A percentile compares a stretch with the other conserved stretches of the same genome.
Evolutionary conservation across 2,888 invertebrate species (phyloP).

Genomic region (Galeruca laticollis): DNA sequence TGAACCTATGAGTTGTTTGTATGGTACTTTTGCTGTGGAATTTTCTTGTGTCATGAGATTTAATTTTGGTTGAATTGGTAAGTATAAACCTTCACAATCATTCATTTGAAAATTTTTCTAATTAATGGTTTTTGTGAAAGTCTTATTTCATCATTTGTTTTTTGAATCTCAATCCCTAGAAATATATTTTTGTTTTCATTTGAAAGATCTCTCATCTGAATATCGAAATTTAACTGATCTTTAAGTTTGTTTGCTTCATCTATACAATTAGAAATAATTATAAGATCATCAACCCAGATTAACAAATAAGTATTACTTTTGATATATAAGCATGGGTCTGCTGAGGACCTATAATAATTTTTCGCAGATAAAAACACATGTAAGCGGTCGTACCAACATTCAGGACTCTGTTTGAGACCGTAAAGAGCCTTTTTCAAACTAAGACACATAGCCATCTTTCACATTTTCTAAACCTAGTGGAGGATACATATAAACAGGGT

Average conservation of each 20-base stretch:
- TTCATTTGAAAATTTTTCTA: conserved; percentile 44
- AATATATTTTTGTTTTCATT: conserved; percentile 34
- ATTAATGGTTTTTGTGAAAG: conserved; percentile 44
- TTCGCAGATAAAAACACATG: conserved; percentile 35
- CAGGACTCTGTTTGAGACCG: no score
- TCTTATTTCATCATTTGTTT: conserved; percentile 27
- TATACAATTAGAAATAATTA: conserved; percentile 40
- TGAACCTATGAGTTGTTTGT: conserved; percentile 39
- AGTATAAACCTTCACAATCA: conserved; percentile 30
- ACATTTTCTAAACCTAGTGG: conserved; percentile 22
- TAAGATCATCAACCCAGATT: conserved; percentile 45
- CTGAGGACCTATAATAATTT: conserved; percentile 39
- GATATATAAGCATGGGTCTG: conserved; percentile 49
- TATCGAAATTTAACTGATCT: conserved; percentile 31
- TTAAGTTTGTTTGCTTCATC: conserved; percentile 33
- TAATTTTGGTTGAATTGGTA: conserved; percentile 42
- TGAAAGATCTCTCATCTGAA: conserved; percentile 43
- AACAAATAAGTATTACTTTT: conserved; percentile 39
- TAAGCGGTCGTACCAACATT: no score
- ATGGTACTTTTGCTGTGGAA: conserved; percentile 29
- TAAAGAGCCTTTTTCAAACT: conserved; percentile 43
- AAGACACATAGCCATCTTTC: conserved; percentile 26
- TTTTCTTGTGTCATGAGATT: conserved; percentile 26
- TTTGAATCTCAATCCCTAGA: conserved; percentile 43
- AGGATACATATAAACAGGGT: conserved; percentile 29